phyloP scores from a whole-genome alignment of 2,797 vertebrate genomes.

The Amphiprion clarkii region DNA sequence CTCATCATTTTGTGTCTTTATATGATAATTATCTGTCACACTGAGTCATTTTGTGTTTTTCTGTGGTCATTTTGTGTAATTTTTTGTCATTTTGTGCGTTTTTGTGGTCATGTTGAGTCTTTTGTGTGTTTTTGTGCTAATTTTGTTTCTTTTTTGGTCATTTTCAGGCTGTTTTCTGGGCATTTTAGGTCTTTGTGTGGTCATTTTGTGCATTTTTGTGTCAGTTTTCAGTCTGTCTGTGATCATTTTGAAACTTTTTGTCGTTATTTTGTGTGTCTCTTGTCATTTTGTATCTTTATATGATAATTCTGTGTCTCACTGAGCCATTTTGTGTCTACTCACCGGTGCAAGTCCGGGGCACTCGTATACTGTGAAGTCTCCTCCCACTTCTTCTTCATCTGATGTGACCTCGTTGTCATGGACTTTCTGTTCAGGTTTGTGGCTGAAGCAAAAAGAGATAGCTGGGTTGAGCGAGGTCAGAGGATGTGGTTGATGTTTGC shows the following conservation, averaged over 20 bases:
- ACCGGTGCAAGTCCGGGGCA: slow-evolving; percentile 97
- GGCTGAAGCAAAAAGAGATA: slow-evolving; percentile 74
- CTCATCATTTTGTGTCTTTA: too few species aligned
- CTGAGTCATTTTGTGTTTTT: too few species aligned
- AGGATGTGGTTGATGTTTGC: slow-evolving; percentile 8
- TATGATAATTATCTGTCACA: too few species aligned
- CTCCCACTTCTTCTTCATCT: slow-evolving; percentile 94
- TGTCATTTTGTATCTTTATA: too few species aligned
- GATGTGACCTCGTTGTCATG: slow-evolving; percentile 86
- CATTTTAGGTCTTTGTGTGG: too few species aligned
- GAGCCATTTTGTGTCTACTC: slow-evolving; percentile 42
- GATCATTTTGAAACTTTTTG: too few species aligned
- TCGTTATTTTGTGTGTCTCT: too few species aligned
- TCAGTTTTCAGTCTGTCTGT: too few species aligned
- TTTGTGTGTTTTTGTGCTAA: background rate
- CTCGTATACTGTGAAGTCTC: slow-evolving; percentile 97
- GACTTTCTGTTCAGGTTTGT: slow-evolving; percentile 90
- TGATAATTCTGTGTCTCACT: too few species aligned
- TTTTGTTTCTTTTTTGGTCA: too few species aligned
- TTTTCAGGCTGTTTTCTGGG: too few species aligned
- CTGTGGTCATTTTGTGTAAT: background rate
- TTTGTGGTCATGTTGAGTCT: background rate
- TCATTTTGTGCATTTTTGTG: too few species aligned
- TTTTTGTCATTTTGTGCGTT: background rate
- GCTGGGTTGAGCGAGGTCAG: background rate